Percentiles rank a stretch among this genome's conserved stretches.
Conservation (phyloP, 2,113 vertebrate species). For the Cyanistes caeruleus region DNA sequence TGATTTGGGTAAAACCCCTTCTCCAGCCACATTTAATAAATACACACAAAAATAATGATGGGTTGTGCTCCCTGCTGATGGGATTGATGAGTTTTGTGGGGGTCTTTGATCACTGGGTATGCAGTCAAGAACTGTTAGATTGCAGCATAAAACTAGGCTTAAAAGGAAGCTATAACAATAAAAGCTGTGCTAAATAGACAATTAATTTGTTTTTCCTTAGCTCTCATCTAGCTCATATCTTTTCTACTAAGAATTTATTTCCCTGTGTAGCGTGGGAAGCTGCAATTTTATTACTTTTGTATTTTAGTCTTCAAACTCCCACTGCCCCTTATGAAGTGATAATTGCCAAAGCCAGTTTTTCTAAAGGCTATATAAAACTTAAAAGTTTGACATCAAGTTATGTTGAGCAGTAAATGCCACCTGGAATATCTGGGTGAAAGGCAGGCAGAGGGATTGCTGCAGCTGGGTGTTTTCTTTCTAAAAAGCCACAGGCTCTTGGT, state of each 20-base stretch:
- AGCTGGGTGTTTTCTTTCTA: not conserved
- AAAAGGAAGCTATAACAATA: not conserved
- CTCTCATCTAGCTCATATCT: not conserved
- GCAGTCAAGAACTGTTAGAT: not conserved
- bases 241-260: slow-evolving; percentile 45
- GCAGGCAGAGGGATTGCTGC: not conserved
- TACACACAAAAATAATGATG: not conserved
- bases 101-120: not conserved
- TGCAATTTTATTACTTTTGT: slow-evolving; percentile 62
- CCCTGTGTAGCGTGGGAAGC: slow-evolving; percentile 53
- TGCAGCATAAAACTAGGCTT: not conserved
- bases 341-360: slow-evolving; percentile 63
- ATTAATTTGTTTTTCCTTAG: slow-evolving; percentile 25
- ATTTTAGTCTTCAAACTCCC: slow-evolving; percentile 68
- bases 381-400: slow-evolving; percentile 3
- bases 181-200: slow-evolving; percentile 21
- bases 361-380: slow-evolving; percentile 44
- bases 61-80: not conserved
- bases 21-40: not conserved
- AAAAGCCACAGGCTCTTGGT: not conserved
- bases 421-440: slow-evolving; percentile 10
- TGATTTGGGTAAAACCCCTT: not conserved
- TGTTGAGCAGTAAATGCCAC: slow-evolving; percentile 22
- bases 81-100: not conserved
- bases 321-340: slow-evolving; percentile 58